Percentiles rank a stretch among this genome's conserved stretches.
Evolutionary conservation across 37 sponge, comb jelly and placozoan genomes (phyloP).

Genomic region (Aplysina aerophoba): DNA sequence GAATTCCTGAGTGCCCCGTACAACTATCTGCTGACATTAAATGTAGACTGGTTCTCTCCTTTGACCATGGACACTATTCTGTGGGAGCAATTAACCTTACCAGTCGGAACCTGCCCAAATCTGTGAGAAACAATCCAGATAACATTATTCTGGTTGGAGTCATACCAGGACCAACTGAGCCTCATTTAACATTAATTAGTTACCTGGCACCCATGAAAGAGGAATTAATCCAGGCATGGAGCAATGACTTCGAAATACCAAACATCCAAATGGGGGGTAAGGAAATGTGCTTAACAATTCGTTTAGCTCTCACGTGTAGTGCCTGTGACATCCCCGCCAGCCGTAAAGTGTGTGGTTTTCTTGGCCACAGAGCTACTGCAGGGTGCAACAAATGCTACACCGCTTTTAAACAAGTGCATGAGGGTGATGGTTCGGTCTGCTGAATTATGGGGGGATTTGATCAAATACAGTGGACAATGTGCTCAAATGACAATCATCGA

Average conservation of each 20-base stretch:
- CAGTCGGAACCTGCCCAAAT: conserved; percentile 56
- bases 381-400: conserved; percentile 61
- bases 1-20: conserved; percentile 39
- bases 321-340: conserved; percentile 70
- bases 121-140: conserved; percentile 42
- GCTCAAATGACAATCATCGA: conserved; percentile 37
- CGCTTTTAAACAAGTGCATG: not conserved
- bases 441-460: conserved; percentile 44
- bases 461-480: conserved; percentile 24
- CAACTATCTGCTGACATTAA: conserved; percentile 45
- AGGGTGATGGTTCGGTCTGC: not conserved
- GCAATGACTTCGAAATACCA: not conserved
- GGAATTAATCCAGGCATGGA: conserved; percentile 36
- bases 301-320: conserved; percentile 38
- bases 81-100: conserved; percentile 61
- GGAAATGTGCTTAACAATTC: conserved; percentile 21
- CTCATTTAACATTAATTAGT: conserved; percentile 47
- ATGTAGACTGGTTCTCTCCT: conserved; percentile 64
- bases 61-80: conserved; percentile 49
- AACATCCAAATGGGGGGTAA: not conserved
- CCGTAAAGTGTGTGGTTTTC: conserved; percentile 67
- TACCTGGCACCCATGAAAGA: conserved; percentile 54
- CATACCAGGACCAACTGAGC: conserved; percentile 63
- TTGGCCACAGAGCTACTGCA: conserved; percentile 47
- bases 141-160: conserved; percentile 58